Conservation (phyloP, 2,113 vertebrate species). For the Prunella himalayana region DNA sequence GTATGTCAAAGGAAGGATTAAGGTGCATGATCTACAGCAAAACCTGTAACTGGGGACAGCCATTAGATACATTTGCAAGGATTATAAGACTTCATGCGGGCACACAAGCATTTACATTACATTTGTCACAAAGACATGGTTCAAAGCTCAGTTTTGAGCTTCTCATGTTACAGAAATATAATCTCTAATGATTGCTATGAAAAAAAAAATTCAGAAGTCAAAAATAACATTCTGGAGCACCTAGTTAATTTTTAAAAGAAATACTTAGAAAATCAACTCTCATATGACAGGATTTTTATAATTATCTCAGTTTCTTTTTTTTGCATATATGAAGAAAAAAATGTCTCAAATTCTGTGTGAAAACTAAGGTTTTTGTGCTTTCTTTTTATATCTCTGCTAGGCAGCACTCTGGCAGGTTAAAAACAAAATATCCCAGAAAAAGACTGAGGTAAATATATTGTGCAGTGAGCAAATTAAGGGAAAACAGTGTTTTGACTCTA, state of each 20-base stretch:
- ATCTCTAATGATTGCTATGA: background rate
- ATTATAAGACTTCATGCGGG: background rate
- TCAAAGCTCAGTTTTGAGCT: background rate
- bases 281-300: background rate
- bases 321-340: background rate
- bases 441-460: background rate
- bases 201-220: background rate
- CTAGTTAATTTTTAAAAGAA: background rate
- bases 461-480: background rate
- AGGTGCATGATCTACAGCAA: background rate
- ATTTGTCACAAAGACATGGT: background rate
- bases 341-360: background rate
- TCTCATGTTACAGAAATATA: background rate
- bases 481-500: background rate
- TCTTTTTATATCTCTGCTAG: background rate
- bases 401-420: background rate
- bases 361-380: background rate
- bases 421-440: background rate
- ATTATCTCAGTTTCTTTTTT: background rate
- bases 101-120: background rate
- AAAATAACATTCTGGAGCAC: background rate
- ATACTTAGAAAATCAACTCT: background rate
- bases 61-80: background rate
- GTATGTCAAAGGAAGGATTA: background rate
- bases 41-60: background rate